Evolutionary conservation across 2,113 vertebrate genomes (phyloP).

Genomic region (Bucco capensis): DNA sequence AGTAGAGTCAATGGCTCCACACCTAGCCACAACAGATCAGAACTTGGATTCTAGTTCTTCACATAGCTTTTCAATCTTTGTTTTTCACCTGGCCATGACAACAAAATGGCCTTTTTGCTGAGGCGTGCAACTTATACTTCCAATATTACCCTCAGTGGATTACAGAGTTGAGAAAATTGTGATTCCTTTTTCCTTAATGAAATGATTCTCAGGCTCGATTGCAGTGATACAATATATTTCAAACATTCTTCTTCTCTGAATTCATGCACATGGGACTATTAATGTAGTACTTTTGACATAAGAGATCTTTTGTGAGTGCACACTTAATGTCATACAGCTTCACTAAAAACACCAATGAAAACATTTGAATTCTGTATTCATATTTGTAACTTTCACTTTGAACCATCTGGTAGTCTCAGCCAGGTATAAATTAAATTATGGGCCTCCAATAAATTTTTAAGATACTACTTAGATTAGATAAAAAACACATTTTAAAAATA

Average conservation of each 20-base stretch:
- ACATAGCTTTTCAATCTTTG: background rate
- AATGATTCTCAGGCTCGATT: background rate
- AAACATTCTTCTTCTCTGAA: conserved; percentile 44
- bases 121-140: background rate
- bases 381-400: background rate
- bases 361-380: background rate
- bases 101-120: background rate
- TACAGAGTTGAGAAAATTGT: background rate
- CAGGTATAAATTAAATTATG: background rate
- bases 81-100: background rate
- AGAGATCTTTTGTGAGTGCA: background rate
- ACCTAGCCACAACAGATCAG: background rate
- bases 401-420: conserved; percentile 3
- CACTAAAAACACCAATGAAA: background rate
- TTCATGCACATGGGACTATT: conserved; percentile 20
- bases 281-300: conserved; percentile 3
- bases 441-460: background rate
- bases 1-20: background rate
- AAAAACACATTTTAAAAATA: background rate
- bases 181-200: background rate
- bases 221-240: conserved; percentile 14
- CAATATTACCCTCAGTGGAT: background rate
- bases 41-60: background rate
- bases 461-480: background rate
- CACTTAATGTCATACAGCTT: background rate